Evolutionary conservation across 2,113 vertebrate genomes (phyloP), one percentile per base, ranked within the genome.

Genomic region (Globicephala melas): DNA sequence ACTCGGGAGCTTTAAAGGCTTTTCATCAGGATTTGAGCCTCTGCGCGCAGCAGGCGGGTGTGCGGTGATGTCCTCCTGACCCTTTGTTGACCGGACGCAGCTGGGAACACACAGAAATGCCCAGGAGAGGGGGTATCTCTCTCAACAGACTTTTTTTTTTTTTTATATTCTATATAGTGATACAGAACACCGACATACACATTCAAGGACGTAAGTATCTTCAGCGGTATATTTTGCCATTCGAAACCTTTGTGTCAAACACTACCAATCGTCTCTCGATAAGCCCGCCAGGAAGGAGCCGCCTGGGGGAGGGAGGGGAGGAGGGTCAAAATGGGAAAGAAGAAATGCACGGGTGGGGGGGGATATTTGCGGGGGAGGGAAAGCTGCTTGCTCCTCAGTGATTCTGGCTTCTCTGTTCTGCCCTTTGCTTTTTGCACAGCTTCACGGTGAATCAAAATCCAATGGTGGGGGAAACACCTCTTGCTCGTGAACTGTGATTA

Each of bases 331-430:
- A 23, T 6, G 18, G 60, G 50, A 38, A 26, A 3, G 47, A n/a
- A 28, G 23, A 65, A 1, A 18, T 1, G 7, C 81, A 18, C 3
- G 25, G 58, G 67, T 0, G 0, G 12, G 28, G n/a, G n/a, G 28
- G 11, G 2, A 10, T 14, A 5, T 1, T 63, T 25, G 0, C 1
- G 9, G 2, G 26, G 55, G 12, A 36, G 20, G 68, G 36, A 20
- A 53, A 8, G 41, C 12, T 31, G 55, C 15, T n/a, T 58, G 74
- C 44, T 60, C 47, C 14, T 13, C 15, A 6, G 12, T 58, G 58
- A 10, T 47, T 36, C n/a, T 38, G 25, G 58, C 67, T 60, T 86
- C 41, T 67, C 63, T 44, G 3, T 25, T 53, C 62, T 6, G 2
- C 31, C 18, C 47, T 31, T 38, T 17, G 28, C 11, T 8, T 55